Evolutionary conservation across 1,140 invertebrate species (phyloP).

Genomic region (Notospermus geniculatus): DNA sequence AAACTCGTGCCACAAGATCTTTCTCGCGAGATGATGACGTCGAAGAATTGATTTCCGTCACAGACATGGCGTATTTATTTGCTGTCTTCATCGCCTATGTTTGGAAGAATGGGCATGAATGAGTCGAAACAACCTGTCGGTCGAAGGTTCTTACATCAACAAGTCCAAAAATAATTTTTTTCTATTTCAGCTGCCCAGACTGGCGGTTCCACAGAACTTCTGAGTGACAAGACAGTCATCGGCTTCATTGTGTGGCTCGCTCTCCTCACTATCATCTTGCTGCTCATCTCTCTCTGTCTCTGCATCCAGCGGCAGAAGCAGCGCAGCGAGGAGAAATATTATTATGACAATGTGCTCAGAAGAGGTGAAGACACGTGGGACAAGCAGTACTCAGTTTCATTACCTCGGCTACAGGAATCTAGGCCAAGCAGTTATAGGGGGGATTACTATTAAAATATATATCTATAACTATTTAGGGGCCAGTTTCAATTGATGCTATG

Average conservation of each 20-base stretch:
- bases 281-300: conserved; percentile 13
- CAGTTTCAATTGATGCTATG: no score
- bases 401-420: conserved; percentile 4
- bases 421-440: conserved; percentile 6
- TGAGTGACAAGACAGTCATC: conserved; percentile 21
- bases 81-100: no score
- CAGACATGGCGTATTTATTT: neutral
- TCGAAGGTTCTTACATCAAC: neutral
- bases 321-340: conserved; percentile 4
- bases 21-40: neutral
- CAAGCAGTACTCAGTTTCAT: conserved; percentile 4
- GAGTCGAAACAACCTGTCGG: neutral
- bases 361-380: neutral
- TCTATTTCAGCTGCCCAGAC: neutral
- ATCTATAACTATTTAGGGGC: no score
- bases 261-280: conserved; percentile 13
- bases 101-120: no score
- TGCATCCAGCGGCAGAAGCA: conserved; percentile 1
- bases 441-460: neutral
- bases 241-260: conserved; percentile 23
- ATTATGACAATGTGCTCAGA: conserved; percentile 7
- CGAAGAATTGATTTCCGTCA: neutral
- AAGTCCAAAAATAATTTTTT: neutral
- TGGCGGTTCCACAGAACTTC: conserved; percentile 1
- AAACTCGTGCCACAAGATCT: neutral